These are phyloP conservation scores for Oriolus oriolus DNA, from an alignment of 2,113 vertebrate species.

Conservation along the genomic window DNA sequence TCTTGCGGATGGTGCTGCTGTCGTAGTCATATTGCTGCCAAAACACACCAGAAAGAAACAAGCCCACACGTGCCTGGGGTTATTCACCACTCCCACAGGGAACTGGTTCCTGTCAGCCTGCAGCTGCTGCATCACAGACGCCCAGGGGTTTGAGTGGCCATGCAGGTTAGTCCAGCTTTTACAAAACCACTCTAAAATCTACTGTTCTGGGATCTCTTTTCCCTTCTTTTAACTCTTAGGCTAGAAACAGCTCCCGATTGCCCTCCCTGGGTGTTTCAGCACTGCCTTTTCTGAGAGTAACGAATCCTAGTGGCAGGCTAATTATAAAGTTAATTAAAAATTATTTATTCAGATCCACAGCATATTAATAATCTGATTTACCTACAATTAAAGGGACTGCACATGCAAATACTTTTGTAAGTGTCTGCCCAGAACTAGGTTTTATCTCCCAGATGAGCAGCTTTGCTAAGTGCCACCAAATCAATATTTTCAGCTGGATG, in stretches of 20 bases:
- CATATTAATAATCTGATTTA: background rate
- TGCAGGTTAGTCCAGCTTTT: background rate
- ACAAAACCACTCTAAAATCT: background rate
- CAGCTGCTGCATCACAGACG: background rate
- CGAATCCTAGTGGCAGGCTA: accelerated
- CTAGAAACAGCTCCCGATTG: background rate
- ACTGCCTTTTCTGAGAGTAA: background rate
- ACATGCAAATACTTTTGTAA: background rate
- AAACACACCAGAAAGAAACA: conserved; percentile 38
- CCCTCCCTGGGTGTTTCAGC: background rate
- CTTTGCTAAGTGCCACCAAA: background rate
- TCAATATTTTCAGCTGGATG: background rate
- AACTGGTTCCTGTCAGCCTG: background rate
- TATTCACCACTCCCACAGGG: background rate
- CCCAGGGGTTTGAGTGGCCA: background rate
- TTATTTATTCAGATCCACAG: background rate
- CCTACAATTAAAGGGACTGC: background rate
- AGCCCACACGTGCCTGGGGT: background rate
- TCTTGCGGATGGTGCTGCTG: conserved; percentile 91
- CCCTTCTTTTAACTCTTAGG: background rate
- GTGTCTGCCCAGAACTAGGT: background rate
- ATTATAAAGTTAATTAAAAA: background rate
- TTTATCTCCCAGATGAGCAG: background rate
- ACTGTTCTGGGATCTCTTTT: background rate
- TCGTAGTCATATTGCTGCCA: conserved; percentile 92